Conservation (phyloP, 2,797 vertebrate genomes). For the Florisuga fusca region DNA sequence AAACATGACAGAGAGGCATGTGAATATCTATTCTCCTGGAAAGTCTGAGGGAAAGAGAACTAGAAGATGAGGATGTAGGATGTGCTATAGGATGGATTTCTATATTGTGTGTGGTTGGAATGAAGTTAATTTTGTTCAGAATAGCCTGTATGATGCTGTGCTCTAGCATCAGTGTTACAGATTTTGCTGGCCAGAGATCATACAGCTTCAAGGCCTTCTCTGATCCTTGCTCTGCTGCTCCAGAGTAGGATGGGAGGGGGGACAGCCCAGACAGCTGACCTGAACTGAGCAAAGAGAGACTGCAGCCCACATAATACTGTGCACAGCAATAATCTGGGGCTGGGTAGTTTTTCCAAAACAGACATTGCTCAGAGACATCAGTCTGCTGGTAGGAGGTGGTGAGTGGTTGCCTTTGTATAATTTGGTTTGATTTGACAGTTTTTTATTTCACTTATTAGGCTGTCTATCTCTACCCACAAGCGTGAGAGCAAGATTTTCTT, state of each 20-base stretch:
- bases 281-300: not conserved
- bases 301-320: not conserved
- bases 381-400: not conserved
- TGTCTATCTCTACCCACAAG: not conserved
- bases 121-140: not conserved
- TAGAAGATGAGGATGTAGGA: not conserved
- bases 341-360: not conserved
- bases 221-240: not conserved
- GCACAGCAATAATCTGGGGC: fast-evolving
- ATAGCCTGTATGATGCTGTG: not conserved
- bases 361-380: not conserved
- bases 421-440: not conserved
- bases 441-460: not conserved
- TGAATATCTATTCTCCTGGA: not conserved
- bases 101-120: not conserved
- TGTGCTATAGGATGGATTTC: not conserved
- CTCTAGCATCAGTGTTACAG: not conserved
- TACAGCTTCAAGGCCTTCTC: not conserved
- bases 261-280: not conserved
- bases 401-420: not conserved
- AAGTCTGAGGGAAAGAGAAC: not conserved
- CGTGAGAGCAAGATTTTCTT: not conserved
- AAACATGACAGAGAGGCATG: not conserved
- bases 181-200: not conserved
- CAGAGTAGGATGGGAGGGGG: not conserved